phyloP scores from a whole-genome alignment of 1,140 invertebrate species.

The Samia ricini region DNA sequence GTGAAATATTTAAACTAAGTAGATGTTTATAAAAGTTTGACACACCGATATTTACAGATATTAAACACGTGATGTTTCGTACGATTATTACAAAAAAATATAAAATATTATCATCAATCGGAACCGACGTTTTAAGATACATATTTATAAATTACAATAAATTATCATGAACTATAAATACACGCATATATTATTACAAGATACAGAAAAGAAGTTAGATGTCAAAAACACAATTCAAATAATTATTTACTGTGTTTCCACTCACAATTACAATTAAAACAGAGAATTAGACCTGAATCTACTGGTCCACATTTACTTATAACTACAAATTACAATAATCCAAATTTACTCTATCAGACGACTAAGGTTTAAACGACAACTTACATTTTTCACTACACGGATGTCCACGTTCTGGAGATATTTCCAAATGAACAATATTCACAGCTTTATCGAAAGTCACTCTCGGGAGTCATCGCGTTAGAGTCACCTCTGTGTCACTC shows the following conservation, averaged over 20 bases:
- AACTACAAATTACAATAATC: constrained; percentile 1
- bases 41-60: background rate
- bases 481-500: constrained; percentile 74
- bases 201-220: no score
- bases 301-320: constrained; percentile 60
- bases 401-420: constrained; percentile 39
- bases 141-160: no score
- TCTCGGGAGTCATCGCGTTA: constrained; percentile 72
- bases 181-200: background rate
- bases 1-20: no score
- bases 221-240: no score
- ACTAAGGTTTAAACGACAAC: constrained; percentile 28
- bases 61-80: constrained; percentile 13
- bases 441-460: constrained; percentile 62
- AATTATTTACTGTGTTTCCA: background rate
- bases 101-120: constrained; percentile 37
- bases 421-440: constrained; percentile 57
- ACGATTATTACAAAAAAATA: constrained; percentile 51
- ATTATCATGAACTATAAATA: no score
- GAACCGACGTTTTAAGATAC: no score
- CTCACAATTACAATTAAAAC: background rate
- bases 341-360: constrained; percentile 28
- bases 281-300: constrained; percentile 42
- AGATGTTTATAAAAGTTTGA: background rate
- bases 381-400: constrained; percentile 36